Percentiles rank a stretch among this genome's conserved stretches.
phyloP scores from a whole-genome alignment of 2,797 vertebrate species.

The Acestrorhynchus altus region DNA sequence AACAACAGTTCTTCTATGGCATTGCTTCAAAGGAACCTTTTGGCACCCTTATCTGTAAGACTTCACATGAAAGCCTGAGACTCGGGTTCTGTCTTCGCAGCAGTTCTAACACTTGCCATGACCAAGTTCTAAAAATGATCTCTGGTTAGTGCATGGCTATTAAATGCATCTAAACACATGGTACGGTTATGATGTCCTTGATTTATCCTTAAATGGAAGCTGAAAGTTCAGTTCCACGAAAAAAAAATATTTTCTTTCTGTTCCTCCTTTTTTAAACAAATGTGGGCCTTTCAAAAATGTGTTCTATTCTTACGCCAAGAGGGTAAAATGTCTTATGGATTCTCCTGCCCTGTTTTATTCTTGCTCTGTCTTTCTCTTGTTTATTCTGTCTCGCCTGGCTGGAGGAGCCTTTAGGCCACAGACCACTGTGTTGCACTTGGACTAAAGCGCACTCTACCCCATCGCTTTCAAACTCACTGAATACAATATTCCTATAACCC shows the following conservation, averaged over 20 bases:
- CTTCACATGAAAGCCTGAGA: conserved; percentile 47
- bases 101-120: neutral
- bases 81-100: neutral
- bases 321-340: conserved; percentile 53
- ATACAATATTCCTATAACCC: conserved; percentile 48
- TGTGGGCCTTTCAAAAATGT: conserved; percentile 19
- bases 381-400: conserved; percentile 54
- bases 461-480: conserved; percentile 39
- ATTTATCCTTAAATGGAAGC: conserved; percentile 34
- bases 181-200: neutral
- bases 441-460: conserved; percentile 48
- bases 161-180: conserved; percentile 33
- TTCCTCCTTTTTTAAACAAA: conserved; percentile 27
- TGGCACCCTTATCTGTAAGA: no score
- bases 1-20: no score
- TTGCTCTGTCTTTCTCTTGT: conserved; percentile 47
- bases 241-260: neutral
- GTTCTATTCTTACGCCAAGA: conserved; percentile 43
- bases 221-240: conserved; percentile 30
- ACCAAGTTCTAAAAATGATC: neutral
- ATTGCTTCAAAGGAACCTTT: no score
- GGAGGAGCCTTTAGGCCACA: conserved; percentile 58
- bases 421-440: conserved; percentile 60
- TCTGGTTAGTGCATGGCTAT: neutral
- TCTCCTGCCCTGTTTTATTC: conserved; percentile 36